Percentiles rank a stretch among this genome's conserved stretches.
These are phyloP conservation scores for Daboia siamensis DNA, from an alignment of 2,113 vertebrate species.

Conservation along the genomic window DNA sequence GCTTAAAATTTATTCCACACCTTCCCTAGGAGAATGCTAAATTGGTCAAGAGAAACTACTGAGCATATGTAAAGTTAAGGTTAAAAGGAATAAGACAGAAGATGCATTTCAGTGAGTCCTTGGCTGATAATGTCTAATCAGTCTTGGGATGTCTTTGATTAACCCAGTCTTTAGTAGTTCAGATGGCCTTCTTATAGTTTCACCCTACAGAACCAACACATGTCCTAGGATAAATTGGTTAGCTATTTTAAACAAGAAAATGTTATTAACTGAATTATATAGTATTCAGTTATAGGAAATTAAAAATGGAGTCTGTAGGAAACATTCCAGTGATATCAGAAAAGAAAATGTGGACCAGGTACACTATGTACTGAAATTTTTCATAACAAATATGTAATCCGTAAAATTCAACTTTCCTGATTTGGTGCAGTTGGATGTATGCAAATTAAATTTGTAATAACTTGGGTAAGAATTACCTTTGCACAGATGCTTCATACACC, in stretches of 20 bases:
- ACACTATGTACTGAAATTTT: background rate
- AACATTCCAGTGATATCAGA: background rate
- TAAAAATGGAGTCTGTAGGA: background rate
- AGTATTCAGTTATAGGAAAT: background rate
- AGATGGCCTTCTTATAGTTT: background rate
- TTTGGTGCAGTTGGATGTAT: background rate
- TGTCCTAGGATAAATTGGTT: background rate
- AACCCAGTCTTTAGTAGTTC: background rate
- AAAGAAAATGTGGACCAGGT: background rate
- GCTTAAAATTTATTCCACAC: background rate
- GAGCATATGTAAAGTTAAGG: background rate
- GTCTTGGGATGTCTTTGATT: background rate
- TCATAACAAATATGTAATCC: background rate
- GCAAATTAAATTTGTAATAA: background rate
- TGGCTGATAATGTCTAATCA: background rate
- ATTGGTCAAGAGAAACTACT: background rate
- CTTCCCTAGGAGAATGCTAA: background rate
- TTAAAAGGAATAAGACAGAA: background rate
- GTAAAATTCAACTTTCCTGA: background rate
- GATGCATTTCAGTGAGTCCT: background rate
- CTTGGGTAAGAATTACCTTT: conserved; percentile 72
- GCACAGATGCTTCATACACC: conserved; percentile 88
- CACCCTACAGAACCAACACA: background rate
- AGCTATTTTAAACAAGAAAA: background rate
- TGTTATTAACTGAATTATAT: background rate